Evolutionary conservation across 2,797 vertebrate species (phyloP), one percentile per base, ranked within the genome.

Genomic region (Halcyon smyrnensis): DNA sequence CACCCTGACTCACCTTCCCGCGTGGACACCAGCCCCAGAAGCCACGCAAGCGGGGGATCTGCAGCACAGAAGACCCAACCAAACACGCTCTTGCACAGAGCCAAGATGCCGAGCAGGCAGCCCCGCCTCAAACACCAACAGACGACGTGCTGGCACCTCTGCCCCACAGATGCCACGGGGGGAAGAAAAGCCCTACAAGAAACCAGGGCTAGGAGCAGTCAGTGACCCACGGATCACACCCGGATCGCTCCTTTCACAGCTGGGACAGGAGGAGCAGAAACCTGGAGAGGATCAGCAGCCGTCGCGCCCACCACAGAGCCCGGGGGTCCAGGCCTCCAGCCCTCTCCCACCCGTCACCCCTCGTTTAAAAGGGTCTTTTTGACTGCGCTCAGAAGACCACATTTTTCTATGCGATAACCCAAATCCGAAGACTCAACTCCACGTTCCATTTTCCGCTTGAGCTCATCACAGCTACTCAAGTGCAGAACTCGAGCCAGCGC

Each of bases 351-450:
- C 25, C 34, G 13, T 1, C 30, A 2, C 1, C n/a, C 71, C 6
- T 51, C 36, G 14, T 16, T 9, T 1, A 6, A 1, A 36, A 6
- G 57, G 36, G 28, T 3, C 73, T 9, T 36, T 5, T 8, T 21
- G 2, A 1, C 30, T 1, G 13, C 0, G 9, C 18, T 27, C 50
- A 10, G 20, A 16, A 19, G 3, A 39, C 8, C 4, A 2, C 1
- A 0, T 6, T 11, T 30, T 12, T 3, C 3, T 11, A 18, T 1
- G 1, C 0, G 1, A 34, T 1, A 32, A 9, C 25, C 48, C n/a
- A 9, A 24, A 39, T 5, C 7, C 24, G 5, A 2, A 82, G 57
- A 9, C 18, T 2, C 23, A 5, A 2, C 6, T 8, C 3, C 0
- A 9, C 0, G 6, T 5, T 46, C 2, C 1, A 1, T 2, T 39